Percentiles rank a stretch among this genome's conserved stretches.
Conservation (phyloP, 2,113 vertebrate genomes). For the Microcebus tavaratra region DNA sequence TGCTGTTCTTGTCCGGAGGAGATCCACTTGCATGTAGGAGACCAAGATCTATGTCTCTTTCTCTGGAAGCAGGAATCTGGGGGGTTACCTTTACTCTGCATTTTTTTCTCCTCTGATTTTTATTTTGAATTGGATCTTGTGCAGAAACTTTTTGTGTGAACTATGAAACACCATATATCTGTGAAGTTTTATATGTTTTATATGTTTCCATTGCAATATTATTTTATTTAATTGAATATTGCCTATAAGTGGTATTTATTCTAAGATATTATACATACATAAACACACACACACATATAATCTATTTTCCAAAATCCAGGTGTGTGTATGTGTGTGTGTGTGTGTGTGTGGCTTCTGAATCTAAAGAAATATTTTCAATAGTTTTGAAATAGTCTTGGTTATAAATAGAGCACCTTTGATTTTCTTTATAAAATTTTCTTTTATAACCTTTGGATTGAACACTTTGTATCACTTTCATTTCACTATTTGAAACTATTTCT, state of each 20-base stretch:
- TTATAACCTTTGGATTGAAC: slow-evolving; percentile 19
- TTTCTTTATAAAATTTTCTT: slow-evolving; percentile 35
- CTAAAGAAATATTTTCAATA: neutral
- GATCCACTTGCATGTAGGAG: no score
- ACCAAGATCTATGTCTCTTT: no score
- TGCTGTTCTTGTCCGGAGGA: no score
- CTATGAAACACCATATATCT: neutral
- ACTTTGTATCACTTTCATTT: slow-evolving; percentile 44
- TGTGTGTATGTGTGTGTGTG: no score
- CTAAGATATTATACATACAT: neutral
- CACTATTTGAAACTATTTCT: slow-evolving; percentile 55
- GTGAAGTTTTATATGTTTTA: neutral
- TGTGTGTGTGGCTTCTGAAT: neutral
- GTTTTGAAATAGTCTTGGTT: neutral
- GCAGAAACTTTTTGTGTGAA: neutral
- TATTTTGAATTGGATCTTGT: neutral
- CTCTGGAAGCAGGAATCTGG: no score
- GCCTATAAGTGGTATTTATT: neutral
- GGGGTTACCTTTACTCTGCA: no score
- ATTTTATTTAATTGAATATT: slow-evolving; percentile 11
- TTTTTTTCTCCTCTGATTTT: neutral
- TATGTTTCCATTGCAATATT: neutral
- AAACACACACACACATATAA: no score
- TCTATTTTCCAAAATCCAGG: no score
- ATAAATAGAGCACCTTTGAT: slow-evolving; percentile 36